Base-by-base conservation (phyloP, 2,797 vertebrate species). In the Pangasius djambal region DNA sequence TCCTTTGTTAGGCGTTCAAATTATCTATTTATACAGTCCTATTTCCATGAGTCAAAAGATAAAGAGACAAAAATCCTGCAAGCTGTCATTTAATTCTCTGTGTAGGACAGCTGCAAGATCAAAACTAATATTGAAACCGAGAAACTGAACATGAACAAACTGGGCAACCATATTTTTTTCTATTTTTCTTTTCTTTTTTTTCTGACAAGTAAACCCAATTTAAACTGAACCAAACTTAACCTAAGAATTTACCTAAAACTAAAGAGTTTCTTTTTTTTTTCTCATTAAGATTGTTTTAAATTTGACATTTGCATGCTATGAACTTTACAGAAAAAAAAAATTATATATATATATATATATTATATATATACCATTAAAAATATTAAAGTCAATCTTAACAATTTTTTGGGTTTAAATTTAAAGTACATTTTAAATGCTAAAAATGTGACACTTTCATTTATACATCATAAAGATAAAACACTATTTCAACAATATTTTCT, bases 81-180 rank as follows among this genome's bases (percentile, higher is more conserved):
- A 52, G 55, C 82, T 89, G 63, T 77, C 67, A 69, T 75, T 88
- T 89, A 91, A 89, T 91, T 28, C 7, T 89, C 55, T 93, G 94
- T 94, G 93, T 94, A 95, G 94, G 93, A 94, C 96, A 97, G 94
- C 95, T 96, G 91, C 94, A 92, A 91, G 90, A 90, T 79, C 81
- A 94, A 93, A 96, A 96, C 94, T 94, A 94, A 95, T 91, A 95
- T 78, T 95, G 96, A 96, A 96, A 96, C 95, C 87, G 91, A 94
- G 92, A 94, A 94, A 82, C 83, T 92, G 91, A 91, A 92, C 84
- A 87, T 44, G 88, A 89, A 87, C 61, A 86, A 91, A 91, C 86
- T 89, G 83, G 85, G 87, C 87, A 91, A 94, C 87, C 34, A 63
- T 81, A 87, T 90, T 91, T 90, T 92, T 91, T 15, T 83, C 2